Conservation (phyloP, 2,113 vertebrate genomes). For the Ramphastos sulfuratus region DNA sequence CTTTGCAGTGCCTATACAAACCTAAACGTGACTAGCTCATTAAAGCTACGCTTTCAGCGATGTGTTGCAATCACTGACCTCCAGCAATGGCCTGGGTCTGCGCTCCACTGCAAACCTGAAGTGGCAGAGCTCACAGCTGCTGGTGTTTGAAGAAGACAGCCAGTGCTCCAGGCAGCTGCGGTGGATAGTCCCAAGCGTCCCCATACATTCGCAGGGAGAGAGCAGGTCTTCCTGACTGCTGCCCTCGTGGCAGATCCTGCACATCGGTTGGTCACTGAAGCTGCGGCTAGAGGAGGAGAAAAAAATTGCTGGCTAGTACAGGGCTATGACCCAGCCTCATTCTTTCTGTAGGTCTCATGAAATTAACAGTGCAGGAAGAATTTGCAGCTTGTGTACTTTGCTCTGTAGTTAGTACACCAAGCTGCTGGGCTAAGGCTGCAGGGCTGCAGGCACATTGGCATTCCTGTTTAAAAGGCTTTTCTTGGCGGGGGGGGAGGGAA, state of each 20-base stretch:
- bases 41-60: conserved; percentile 21
- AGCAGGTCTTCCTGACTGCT: conserved; percentile 86
- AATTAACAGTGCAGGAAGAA: not conserved
- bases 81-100: conserved; percentile 82
- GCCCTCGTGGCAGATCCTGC: conserved; percentile 88
- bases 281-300: conserved; percentile 67
- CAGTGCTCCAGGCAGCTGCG: conserved; percentile 89
- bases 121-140: conserved; percentile 89
- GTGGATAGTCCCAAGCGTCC: conserved; percentile 87
- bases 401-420: not conserved
- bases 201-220: conserved; percentile 85
- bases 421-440: not conserved
- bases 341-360: not conserved
- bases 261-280: conserved; percentile 82
- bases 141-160: conserved; percentile 88
- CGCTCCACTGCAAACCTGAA: conserved; percentile 87
- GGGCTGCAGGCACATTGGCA: no score
- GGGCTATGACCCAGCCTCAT: not conserved
- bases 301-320: not conserved
- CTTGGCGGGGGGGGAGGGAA: no score
- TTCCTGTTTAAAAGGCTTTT: no score
- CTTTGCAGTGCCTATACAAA: not conserved
- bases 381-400: not conserved
- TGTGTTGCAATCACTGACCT: conserved; percentile 75
- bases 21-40: not conserved